Base-by-base conservation (phyloP, 2,113 vertebrate genomes). In the Pontoporia blainvillei region DNA sequence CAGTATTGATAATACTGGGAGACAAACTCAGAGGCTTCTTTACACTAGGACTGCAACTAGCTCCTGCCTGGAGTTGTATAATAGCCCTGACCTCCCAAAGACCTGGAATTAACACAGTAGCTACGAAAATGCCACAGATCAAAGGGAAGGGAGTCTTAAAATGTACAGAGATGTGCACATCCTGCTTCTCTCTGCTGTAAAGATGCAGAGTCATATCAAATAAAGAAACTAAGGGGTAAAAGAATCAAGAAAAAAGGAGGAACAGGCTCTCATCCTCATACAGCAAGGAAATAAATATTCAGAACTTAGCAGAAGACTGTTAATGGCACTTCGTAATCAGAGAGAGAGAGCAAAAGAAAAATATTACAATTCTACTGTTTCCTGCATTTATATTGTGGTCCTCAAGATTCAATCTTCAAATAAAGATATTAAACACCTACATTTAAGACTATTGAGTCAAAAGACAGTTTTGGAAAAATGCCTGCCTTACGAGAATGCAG, bases 391-490 rank as follows among this genome's bases (percentile, higher is more conserved):
- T 11, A 6, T n/a, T 69, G 2, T 25, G 11, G 20, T 86, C 90
- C 36, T 13, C 20, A 59, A 54, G 10, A 29, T 10, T 71, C 3
- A 13, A 21, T 25, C 59, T 72, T 81, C 57, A 89, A 54, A 49
- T 39, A 90, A 72, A 86, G 27, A 96, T 83, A 59, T 13, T 82
- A 90, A 94, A 59, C 6, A 31, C 4, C 14, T 71, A 31, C 17
- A 87, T 34, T 41, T 54, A 73, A 92, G 49, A 92, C 79, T 34
- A 52, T 11, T 1, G 46, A 86, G 27, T 67, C 64, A 96, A 83
- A 92, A 69, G 39, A 71, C 73, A 97, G 86, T 91, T 90, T 86
- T 91, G 86, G 95, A 97, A 85, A 93, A 79, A 34, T 64, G 83
- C 71, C 90, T 4, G 2, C 93, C 94, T 97, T 89, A 96, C 72